A percentile compares a stretch with the other conserved stretches of the same genome.
These are phyloP conservation scores for Picathartes gymnocephalus DNA, from an alignment of 2,113 vertebrate genomes.

Conservation along the genomic window DNA sequence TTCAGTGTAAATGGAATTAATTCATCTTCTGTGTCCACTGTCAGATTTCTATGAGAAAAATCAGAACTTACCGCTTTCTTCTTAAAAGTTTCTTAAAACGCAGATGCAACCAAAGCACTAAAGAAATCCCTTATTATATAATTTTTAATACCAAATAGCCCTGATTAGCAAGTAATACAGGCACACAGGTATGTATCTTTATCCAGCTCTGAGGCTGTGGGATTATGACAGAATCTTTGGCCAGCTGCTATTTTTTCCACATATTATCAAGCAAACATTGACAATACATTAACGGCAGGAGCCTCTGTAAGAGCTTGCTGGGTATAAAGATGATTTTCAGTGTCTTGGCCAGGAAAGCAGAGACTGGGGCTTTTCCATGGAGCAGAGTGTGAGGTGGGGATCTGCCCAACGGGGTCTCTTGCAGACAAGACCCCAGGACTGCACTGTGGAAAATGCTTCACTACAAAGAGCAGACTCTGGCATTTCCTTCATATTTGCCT, in stretches of 20 bases:
- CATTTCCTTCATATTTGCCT: neutral
- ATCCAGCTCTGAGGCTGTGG: neutral
- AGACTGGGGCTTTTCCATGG: rapidly evolving
- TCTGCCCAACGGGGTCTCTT: neutral
- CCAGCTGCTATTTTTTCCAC: neutral
- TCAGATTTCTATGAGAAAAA: neutral
- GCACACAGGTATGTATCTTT: neutral
- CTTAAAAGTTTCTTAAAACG: neutral
- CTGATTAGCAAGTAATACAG: neutral
- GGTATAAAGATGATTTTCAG: neutral
- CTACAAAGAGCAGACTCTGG: neutral
- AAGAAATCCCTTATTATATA: neutral
- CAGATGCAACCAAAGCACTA: neutral
- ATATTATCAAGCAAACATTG: neutral
- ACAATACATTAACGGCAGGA: neutral
- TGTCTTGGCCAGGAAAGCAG: neutral
- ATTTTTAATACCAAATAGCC: neutral
- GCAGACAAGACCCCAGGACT: neutral
- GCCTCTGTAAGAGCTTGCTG: neutral
- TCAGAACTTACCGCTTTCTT: neutral
- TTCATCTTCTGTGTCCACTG: neutral
- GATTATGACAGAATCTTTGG: neutral
- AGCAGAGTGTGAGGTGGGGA: rapidly evolving
- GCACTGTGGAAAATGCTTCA: neutral
- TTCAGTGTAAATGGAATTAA: neutral